Base-by-base conservation (phyloP, 2,888 invertebrate genomes). In the Hypercompe scribonia region DNA sequence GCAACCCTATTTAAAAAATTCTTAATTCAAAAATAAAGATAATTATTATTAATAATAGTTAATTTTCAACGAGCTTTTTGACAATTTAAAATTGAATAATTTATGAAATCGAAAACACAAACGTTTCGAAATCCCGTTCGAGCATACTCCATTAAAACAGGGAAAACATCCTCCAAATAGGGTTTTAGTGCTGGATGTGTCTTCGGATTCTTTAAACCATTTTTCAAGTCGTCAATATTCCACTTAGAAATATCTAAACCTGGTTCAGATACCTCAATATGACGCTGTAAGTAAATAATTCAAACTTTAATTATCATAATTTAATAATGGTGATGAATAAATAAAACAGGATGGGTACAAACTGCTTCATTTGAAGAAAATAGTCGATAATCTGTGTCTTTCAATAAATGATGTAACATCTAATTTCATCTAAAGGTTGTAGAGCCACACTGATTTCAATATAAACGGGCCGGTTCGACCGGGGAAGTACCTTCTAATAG, bases 201-300 rank as follows among this genome's bases (percentile, higher is more conserved):
- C 36, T 63, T 70, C 5, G 63, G n/a, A 46, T 64, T 42, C 24
- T 5, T 42, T 33, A 70, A n/a, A 24, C 24, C 46, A 3, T 64
- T 24, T 31, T 64, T 63, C 10, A 78, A 76, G 77, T 81, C 78
- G 61, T 28, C 74, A 42, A 71, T 68, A 34, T 10, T 66, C 71
- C 66, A 70, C 33, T 33, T 64, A n/a, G 70, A 70, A n/a, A 70
- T 64, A 34, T 70, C 70, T 28, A 83, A 21, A 24, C 69, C 70
- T 28, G 70, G 31, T 64, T 70, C 42, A 7, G n/a, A 42, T 1
- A 70, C 70, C n/a, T 64, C 28, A 69, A 69, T 33, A 11, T 1
- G 5, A 7, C 61, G 21, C 69, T 69, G 69, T 21, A 61, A 69
- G 31, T 39, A 31, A 28, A n/a, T 2, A 68, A 39, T 15, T 5